Evolutionary conservation across 2,888 invertebrate genomes (phyloP).

Genomic region (Drosophila kuntzei): DNA sequence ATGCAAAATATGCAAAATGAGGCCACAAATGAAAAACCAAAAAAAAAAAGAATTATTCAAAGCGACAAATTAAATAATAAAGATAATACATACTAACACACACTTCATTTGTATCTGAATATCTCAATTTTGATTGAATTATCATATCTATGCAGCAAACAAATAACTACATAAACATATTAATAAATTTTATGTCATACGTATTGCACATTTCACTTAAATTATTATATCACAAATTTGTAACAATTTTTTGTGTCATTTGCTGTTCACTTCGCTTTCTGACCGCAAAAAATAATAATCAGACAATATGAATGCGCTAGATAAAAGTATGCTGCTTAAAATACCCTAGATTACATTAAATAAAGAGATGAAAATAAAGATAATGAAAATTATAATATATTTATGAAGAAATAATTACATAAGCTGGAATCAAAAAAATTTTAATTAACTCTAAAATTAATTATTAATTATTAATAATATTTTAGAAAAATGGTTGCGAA

Average conservation of each 20-base stretch:
- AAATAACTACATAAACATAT: constrained; percentile 15
- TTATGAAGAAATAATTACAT: neutral
- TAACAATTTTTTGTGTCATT: constrained; percentile 26
- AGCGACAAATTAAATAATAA: constrained; percentile 76
- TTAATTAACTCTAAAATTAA: too few relatives aligned
- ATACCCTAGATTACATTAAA: too few relatives aligned
- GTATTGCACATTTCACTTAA: constrained; percentile 49
- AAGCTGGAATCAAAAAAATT: too few relatives aligned
- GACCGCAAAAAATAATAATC: constrained; percentile 15
- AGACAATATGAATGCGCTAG: neutral
- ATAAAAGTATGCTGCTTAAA: neutral
- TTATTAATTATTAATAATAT: too few relatives aligned
- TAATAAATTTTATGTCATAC: constrained; percentile 22
- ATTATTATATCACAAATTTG: constrained; percentile 39
- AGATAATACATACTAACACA: constrained; percentile 49
- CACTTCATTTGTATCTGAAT: constrained; percentile 2
- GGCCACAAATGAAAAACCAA: constrained; percentile 27
- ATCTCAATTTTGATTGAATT: constrained; percentile 72
- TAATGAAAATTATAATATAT: neutral
- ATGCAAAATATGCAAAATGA: constrained; percentile 36
- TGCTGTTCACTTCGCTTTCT: constrained; percentile 16
- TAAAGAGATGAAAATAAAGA: neutral
- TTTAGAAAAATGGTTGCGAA: too few relatives aligned
- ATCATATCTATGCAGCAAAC: constrained; percentile 53
- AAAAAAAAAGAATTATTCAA: constrained; percentile 32